Conservation (phyloP, 2,888 invertebrate genomes). For the Magallana nippona region DNA sequence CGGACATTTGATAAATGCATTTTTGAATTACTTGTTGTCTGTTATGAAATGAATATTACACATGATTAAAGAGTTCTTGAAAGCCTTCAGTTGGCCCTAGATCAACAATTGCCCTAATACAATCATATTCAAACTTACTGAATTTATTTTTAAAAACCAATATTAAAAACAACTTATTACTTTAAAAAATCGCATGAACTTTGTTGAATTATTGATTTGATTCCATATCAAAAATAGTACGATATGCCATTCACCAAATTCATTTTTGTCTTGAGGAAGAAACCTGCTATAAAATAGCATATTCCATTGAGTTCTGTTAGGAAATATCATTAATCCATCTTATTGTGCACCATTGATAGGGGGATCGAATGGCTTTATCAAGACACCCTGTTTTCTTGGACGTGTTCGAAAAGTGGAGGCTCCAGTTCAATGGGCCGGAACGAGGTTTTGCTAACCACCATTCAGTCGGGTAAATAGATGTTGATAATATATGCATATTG, state of each 20-base stretch:
- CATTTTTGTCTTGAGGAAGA: too few relatives aligned
- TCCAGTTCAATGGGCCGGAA: constrained; percentile 13
- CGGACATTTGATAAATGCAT: too few relatives aligned
- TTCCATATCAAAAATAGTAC: background rate
- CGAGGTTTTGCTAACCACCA: constrained; percentile 11
- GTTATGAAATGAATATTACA: too few relatives aligned
- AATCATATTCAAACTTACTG: background rate
- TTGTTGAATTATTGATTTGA: background rate
- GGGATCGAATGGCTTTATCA: constrained; percentile 50
- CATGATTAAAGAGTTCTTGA: too few relatives aligned
- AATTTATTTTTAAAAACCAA: background rate
- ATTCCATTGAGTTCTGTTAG: too few relatives aligned
- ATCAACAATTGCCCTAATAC: background rate
- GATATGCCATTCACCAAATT: background rate
- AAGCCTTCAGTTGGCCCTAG: too few relatives aligned
- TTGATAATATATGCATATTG: too few relatives aligned
- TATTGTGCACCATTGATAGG: constrained; percentile 24
- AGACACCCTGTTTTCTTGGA: constrained; percentile 46
- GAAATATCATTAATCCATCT: too few relatives aligned
- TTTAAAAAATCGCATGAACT: background rate
- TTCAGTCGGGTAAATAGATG: constrained; percentile 6
- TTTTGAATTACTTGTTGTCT: too few relatives aligned
- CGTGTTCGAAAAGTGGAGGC: constrained; percentile 46
- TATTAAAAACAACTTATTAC: background rate
- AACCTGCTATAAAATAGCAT: too few relatives aligned